Base-by-base conservation (phyloP, 2,888 invertebrate genomes). In the Papilio protenor region DNA sequence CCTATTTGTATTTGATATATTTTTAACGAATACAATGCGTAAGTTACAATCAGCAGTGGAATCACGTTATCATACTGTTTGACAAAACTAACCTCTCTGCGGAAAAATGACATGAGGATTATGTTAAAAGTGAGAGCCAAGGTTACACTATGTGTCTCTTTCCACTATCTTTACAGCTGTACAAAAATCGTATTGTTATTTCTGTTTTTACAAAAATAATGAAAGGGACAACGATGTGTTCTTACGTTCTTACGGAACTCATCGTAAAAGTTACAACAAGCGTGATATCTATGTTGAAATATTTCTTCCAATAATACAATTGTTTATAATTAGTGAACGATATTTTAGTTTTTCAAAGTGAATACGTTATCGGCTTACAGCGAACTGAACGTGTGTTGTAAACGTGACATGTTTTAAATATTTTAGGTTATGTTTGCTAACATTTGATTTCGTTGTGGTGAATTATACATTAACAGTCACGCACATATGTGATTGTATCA, bases 331-430 rank as follows among this genome's bases (percentile, higher is more conserved):
- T 40, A 66, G 1, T 2, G 11, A n/a, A 66, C 18, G 40, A n/a
- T 66, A 66, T 18, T 66, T 40, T 66, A 66, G 40, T n/a, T 66
- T 66, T 66, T n/a, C 40, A n/a, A 27, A 64, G 16, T 6, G 33
- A 6, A 55, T 23, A 59, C 40, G 18, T 40, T 40, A 66, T 66
- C 66, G 66, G 66, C 6, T 40, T 66, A 40, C 40, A n/a, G 16
- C 27, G 6, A 64, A 16, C 61, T n/a, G 33, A 40, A 18, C 11
- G 40, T 40, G 11, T 40, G 66, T 64, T 12, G 40, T 66, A 66
- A 66, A 66, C 66, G 66, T 66, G 66, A 66, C 66, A 33, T 64
- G 33, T 66, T 66, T n/a, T 66, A 66, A 66, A 66, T 40, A 40
- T 66, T 66, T 40, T 40, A 40, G 66, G 66, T 66, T 66, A 40